Base-by-base conservation (phyloP, 1,140 invertebrate genomes). In the Oreohelix idahoensis region DNA sequence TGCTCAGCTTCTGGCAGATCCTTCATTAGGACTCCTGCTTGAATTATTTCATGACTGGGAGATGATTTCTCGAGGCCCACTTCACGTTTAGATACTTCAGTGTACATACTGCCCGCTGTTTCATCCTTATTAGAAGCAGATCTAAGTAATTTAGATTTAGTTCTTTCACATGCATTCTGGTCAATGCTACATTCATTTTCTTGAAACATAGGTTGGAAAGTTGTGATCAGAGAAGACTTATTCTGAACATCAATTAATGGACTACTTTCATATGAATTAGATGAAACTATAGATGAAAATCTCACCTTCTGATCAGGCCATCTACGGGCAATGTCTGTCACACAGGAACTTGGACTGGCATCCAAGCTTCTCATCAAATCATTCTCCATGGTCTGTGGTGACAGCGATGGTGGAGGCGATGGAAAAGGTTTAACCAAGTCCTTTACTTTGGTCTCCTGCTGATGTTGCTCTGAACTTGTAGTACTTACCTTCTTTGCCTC, bases 281-380 rank as follows among this genome's bases (percentile, higher is more conserved):
- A 75, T 29, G 80, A 81, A 17, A 84, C 63, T 86, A 39, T 83
- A 45, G 80, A 45, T 71, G 82, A 73, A 78, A 81, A 71, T 73
- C 84, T 84, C 79, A 74, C 78, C 82, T 84, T 79, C 75, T 71
- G 78, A 76, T 75, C 78, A 79, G 79, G 85, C 36, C 71, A 29
- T 4, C n/a, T 82, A 13, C 36, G 36, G 70, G 80, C 80, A 13
- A 51, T 75, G 39, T 73, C 80, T 38, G 80, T 82, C 53, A 82
- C 71, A 63, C 80, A 82, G 36, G 70, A 82, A 36, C 80, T 82
- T 23, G 80, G 80, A 71, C 80, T 82, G 70, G 49, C 71, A 36
- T 74, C 80, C 42, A 82, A 35, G 35, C 70, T 75, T 53, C 49
- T 38, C 71, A 63, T 73, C 29, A 74, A 13, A 23, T 82, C 70